Base-by-base conservation (phyloP, 2,797 vertebrate genomes). In the Muscicapa comitata region DNA sequence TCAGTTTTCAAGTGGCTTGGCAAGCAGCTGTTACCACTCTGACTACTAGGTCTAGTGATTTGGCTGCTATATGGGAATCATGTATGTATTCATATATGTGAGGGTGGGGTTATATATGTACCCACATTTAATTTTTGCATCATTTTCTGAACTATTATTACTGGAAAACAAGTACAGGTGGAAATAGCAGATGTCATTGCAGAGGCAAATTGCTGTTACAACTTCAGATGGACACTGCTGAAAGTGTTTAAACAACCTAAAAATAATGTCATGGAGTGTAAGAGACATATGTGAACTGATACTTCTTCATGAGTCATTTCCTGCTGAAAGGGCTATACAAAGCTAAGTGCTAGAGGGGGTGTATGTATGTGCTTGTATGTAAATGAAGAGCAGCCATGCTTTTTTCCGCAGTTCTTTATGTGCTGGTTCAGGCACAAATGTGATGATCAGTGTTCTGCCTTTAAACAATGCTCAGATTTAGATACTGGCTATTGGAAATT, bases 221-320 rank as follows among this genome's bases (percentile, higher is more conserved):
- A 15, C 42, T 91, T 87, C 10, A 40, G 38, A 68, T 62, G 73
- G 59, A 73, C 59, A 17, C 43, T 77, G 81, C 43, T 77, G 58
- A 75, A 92, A 91, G 51, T n/a, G 21, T 70, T 91, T 66, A 68
- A 89, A 58, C 40, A 10, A 58, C 45, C n/a, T 92, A 72, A 94
- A 85, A 96, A 77, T 90, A 91, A 58, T 43, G 16, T 17, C 24
- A 33, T 35, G 47, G 79, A 84, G 16, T 51, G 13, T 62, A 74
- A 62, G 86, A 77, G 87, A 58, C 25, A 20, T 87, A 86, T 54
- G 47, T 66, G 58, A 65, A 25, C 78, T 88, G 81, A 75, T 87
- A n/a, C 12, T 80, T 58, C 79, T 76, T 68, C 20, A 28, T 95
- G 93, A 95, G 91, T 97, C 78, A 95, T 79, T 96, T 96, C 75